Evolutionary conservation across 2,888 invertebrate species (phyloP).

Genomic region (Chalcosyrphus nemorum): DNA sequence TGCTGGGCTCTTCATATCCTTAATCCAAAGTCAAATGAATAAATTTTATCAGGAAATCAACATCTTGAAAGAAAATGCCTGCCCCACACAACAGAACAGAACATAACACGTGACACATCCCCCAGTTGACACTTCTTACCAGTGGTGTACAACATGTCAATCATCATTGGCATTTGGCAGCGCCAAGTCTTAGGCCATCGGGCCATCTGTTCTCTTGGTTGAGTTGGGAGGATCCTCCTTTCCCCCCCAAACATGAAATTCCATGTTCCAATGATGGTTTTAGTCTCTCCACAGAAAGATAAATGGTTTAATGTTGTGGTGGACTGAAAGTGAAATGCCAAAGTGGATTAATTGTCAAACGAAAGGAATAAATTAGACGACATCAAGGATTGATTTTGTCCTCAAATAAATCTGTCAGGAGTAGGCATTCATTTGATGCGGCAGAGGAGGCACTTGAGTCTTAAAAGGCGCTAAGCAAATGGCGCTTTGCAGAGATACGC

Average conservation of each 20-base stretch:
- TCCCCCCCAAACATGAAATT: slow-evolving; percentile 21
- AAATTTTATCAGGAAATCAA: slow-evolving; percentile 47
- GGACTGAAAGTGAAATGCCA: background rate
- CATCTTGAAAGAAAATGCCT: slow-evolving; percentile 12
- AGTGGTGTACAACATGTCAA: slow-evolving; percentile 38
- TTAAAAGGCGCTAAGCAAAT: slow-evolving; percentile 55
- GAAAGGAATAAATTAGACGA: slow-evolving; percentile 15
- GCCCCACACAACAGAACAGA: no score
- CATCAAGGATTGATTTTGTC: slow-evolving; percentile 3
- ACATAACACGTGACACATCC: slow-evolving; percentile 55
- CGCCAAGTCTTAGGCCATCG: background rate
- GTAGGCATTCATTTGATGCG: no score
- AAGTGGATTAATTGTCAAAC: slow-evolving; percentile 55
- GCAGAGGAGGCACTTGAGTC: background rate
- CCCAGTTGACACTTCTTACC: slow-evolving; percentile 37
- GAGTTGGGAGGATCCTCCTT: background rate
- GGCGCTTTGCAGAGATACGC: slow-evolving; percentile 42
- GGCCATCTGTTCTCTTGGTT: slow-evolving; percentile 49
- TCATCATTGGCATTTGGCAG: slow-evolving; percentile 38
- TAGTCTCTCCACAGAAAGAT: slow-evolving; percentile 6
- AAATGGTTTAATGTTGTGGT: slow-evolving; percentile 19
- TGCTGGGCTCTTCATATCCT: background rate
- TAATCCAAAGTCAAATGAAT: slow-evolving; percentile 56
- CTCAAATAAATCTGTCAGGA: slow-evolving; percentile 9
- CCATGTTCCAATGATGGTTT: slow-evolving; percentile 31